Base-by-base conservation (phyloP, 64 coral and sea anemone species). In the Stichodactyla mertensii region DNA sequence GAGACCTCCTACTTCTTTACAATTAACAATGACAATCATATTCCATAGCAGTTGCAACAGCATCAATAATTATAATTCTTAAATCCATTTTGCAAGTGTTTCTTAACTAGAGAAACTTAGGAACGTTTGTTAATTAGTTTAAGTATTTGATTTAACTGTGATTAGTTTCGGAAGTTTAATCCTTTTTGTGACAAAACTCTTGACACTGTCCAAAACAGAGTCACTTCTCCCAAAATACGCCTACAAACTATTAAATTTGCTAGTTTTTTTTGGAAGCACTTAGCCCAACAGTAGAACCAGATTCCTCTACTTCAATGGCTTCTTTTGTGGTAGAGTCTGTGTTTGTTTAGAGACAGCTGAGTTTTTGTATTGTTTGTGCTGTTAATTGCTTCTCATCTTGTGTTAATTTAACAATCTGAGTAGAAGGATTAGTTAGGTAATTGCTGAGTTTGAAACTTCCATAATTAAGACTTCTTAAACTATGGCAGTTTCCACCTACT, bases 91-190 rank as follows among this genome's bases (percentile, higher is more conserved):
- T 74, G 7, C 7, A 12, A 31, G n/a, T 10, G 10, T 27, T 27
- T 74, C 10, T 23, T 31, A 2, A 1, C 5, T 23, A 11, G 27
- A 31, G 27, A 74, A 31, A 27, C 24, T 74, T 12, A 27, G 26
- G 4, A 12, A 26, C 0, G 12, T 74, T 74, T 23, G 4, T 14
- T 74, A 74, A 74, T 74, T 74, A 74, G 69, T 9, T 4, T 74
- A 74, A 74, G 69, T 74, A 31, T 74, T 74, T 74, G 69, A 74
- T 74, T 31, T 74, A 13, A 23, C 36, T 13, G 69, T 74, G 69
- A 74, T 74, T 74, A 74, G 16, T 74, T 74, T 74, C 22, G 24
- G 23, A 14, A 74, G n/a, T 31, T 27, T 74, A 74, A 74, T 74
- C 69, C 69, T 13, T 74, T 74, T 31, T 74, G n/a, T 74, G 24